These are phyloP conservation scores for Leuciscus idus DNA, from an alignment of 2,113 vertebrate species.

Conservation along the genomic window DNA sequence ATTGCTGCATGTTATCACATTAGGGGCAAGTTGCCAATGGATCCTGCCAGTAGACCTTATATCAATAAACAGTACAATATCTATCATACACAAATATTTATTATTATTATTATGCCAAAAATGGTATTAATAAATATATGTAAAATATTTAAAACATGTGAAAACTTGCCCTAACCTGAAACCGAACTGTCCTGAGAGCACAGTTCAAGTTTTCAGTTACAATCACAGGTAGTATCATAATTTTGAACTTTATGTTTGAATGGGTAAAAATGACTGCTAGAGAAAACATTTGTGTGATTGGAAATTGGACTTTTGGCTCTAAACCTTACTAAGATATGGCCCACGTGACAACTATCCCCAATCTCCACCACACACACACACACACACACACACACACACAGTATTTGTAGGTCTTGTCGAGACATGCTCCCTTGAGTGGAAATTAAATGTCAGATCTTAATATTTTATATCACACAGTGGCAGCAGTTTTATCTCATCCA, in stretches of 20 bases:
- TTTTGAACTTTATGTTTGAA: neutral
- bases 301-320: neutral
- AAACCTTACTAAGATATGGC: neutral
- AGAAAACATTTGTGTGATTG: neutral
- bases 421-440: constrained; percentile 18
- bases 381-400: neutral
- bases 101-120: too few relatives aligned
- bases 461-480: constrained; percentile 24
- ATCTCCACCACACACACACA: neutral
- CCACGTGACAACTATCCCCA: neutral
- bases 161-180: neutral
- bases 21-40: neutral
- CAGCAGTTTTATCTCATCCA: constrained; percentile 19
- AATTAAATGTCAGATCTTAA: constrained; percentile 32
- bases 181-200: neutral
- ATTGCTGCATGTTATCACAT: neutral
- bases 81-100: too few relatives aligned
- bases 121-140: too few relatives aligned
- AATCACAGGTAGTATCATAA: neutral
- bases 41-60: neutral
- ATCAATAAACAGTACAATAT: neutral
- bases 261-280: neutral
- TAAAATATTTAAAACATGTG: neutral
- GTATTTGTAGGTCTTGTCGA: constrained; percentile 10
- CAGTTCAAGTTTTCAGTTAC: neutral